A percentile compares a stretch with the other conserved stretches of the same genome.
phyloP scores from a whole-genome alignment of 1,140 invertebrate species.

The Frieseomelitta varia region DNA sequence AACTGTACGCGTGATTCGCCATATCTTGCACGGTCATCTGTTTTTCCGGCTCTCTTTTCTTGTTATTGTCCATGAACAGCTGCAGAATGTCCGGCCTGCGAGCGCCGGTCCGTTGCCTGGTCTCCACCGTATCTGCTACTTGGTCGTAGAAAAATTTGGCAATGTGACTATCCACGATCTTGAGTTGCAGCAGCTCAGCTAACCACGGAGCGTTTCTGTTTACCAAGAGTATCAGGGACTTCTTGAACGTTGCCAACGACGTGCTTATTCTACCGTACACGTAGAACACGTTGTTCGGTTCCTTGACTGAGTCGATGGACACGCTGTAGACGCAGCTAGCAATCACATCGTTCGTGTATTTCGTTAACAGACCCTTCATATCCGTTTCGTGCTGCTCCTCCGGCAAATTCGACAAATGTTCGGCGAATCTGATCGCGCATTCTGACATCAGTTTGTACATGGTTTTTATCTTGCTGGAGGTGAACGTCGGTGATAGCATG shows the following conservation, averaged over 20 bases:
- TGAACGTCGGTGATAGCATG: slow-evolving; percentile 74
- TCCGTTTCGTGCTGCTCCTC: slow-evolving; percentile 10
- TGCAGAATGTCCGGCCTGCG: slow-evolving; percentile 71
- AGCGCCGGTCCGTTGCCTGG: slow-evolving; percentile 49
- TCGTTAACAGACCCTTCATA: slow-evolving; percentile 62
- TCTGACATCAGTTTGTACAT: slow-evolving; percentile 68
- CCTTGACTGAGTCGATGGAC: slow-evolving; percentile 69
- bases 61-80: slow-evolving; percentile 72
- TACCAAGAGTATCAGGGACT: slow-evolving; percentile 12
- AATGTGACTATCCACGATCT: background rate
- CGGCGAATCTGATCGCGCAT: slow-evolving; percentile 40
- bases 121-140: background rate
- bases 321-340: slow-evolving; percentile 73
- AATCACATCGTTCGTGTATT: slow-evolving; percentile 85
- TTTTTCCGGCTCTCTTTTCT: slow-evolving; percentile 65
- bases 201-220: background rate
- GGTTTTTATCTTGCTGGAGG: slow-evolving; percentile 70
- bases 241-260: background rate
- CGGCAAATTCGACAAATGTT: slow-evolving; percentile 65
- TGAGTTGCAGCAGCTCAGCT: slow-evolving; percentile 1
- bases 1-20: slow-evolving; percentile 80
- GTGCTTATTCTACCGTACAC: slow-evolving; percentile 76
- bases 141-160: slow-evolving; percentile 34
- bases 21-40: slow-evolving; percentile 81
- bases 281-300: slow-evolving; percentile 84